These are phyloP conservation scores for Ibidorhyncha struthersii DNA, from an alignment of 2,113 vertebrate species.

Conservation along the genomic window DNA sequence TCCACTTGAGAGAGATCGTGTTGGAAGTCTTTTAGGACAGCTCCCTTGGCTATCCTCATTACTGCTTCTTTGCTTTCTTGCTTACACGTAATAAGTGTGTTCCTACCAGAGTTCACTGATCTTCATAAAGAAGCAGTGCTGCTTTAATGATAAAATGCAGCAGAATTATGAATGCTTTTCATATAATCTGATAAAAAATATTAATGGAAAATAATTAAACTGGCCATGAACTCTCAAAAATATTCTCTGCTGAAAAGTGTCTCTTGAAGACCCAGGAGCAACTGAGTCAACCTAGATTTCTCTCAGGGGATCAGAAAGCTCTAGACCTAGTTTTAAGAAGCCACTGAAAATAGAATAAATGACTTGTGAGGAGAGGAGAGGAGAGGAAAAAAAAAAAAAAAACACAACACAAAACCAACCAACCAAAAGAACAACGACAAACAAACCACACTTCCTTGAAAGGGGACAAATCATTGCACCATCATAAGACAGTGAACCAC, in stretches of 20 bases:
- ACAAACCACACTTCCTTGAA: neutral
- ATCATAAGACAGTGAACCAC: neutral
- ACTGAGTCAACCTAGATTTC: neutral
- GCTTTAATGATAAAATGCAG: neutral
- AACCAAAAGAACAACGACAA: neutral
- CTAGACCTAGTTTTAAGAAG: neutral
- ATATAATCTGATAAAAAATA: neutral
- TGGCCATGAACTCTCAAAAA: neutral
- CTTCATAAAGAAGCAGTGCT: neutral
- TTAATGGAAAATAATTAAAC: neutral
- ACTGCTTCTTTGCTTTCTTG: neutral
- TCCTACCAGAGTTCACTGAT: neutral
- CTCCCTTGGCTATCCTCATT: neutral
- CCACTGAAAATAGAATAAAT: neutral
- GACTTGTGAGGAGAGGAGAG: rapidly evolving
- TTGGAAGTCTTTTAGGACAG: neutral
- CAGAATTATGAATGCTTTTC: neutral
- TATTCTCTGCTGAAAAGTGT: neutral
- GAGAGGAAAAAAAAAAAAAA: neutral
- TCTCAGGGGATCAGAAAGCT: neutral
- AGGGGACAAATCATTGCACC: neutral
- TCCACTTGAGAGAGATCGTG: neutral
- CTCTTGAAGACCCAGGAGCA: neutral
- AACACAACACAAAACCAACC: neutral
- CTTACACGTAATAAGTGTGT: neutral